Conservation (phyloP, 2,888 invertebrate genomes). For the Plagodis pulveraria region DNA sequence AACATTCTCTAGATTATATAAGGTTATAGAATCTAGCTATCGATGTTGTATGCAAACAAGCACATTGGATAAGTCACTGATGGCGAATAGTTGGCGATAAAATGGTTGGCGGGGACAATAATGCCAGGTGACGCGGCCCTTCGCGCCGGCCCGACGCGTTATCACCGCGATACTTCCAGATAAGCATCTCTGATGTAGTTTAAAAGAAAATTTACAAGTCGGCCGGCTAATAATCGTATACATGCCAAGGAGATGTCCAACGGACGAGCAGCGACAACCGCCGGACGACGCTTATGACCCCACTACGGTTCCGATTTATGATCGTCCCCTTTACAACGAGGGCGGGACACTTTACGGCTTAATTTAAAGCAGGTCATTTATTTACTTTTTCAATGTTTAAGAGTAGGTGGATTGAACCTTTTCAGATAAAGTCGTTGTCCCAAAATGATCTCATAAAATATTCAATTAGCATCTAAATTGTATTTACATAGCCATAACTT, state of each 20-base stretch:
- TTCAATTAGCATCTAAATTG: slow-evolving; percentile 35
- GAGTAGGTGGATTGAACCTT: slow-evolving; percentile 34
- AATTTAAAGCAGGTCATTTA: slow-evolving; percentile 67
- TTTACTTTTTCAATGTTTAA: slow-evolving; percentile 42
- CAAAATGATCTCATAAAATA: slow-evolving; percentile 26
- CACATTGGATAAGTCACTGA: slow-evolving; percentile 67
- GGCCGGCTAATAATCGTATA: slow-evolving; percentile 73
- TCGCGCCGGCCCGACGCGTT: slow-evolving; percentile 49
- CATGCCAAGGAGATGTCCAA: slow-evolving; percentile 66
- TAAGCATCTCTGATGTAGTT: slow-evolving; percentile 73
- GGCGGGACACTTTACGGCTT: slow-evolving; percentile 75
- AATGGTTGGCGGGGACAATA: slow-evolving; percentile 62
- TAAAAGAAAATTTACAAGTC: slow-evolving; percentile 72
- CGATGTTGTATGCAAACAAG: slow-evolving; percentile 70
- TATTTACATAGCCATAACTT: slow-evolving; percentile 34
- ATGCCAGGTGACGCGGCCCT: slow-evolving; percentile 35
- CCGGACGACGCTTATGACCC: slow-evolving; percentile 70
- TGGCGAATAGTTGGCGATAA: slow-evolving; percentile 66
- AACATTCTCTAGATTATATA: slow-evolving; percentile 66
- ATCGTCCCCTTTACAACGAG: slow-evolving; percentile 67
- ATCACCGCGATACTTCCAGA: slow-evolving; percentile 56
- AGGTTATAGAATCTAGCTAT: slow-evolving; percentile 62
- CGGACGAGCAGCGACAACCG: slow-evolving; percentile 53
- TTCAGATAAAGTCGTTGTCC: slow-evolving; percentile 27
- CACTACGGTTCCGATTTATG: slow-evolving; percentile 72